A percentile compares a stretch with the other conserved stretches of the same genome.
Evolutionary conservation across 2,797 vertebrate genomes (phyloP).

Genomic region (Chloroceryle inda): DNA sequence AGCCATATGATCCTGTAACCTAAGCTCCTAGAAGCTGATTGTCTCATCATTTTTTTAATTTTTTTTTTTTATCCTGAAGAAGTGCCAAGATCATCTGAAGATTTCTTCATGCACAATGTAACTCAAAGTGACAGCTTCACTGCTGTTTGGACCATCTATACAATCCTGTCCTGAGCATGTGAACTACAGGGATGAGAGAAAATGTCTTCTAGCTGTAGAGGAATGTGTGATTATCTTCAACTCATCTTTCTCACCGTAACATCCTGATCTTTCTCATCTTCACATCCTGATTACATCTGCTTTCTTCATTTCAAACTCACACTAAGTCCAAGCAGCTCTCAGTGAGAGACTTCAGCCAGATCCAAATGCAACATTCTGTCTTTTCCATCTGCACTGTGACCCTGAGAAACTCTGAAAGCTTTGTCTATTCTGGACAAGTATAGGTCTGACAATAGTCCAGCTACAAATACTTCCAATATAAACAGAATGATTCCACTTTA

Average conservation of each 20-base stretch:
- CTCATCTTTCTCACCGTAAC: background rate
- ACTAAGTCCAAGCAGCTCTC: background rate
- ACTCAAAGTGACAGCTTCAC: background rate
- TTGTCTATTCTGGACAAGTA: background rate
- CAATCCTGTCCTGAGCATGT: background rate
- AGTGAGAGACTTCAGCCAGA: background rate
- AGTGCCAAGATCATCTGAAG: background rate
- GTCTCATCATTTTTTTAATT: background rate
- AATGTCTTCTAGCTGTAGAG: background rate
- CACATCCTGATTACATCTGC: background rate
- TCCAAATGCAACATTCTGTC: background rate
- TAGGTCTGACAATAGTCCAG: background rate
- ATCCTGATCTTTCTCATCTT: background rate
- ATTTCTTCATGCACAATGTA: background rate
- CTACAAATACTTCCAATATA: background rate
- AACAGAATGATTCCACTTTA: background rate
- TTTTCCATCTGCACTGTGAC: background rate
- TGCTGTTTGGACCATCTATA: no score
- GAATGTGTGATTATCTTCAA: background rate
- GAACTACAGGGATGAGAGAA: background rate
- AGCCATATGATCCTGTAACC: fast-evolving
- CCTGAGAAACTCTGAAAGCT: background rate
- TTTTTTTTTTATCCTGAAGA: background rate
- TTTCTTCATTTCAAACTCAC: background rate
- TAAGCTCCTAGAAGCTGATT: background rate